phyloP scores from a whole-genome alignment of 2,888 invertebrate genomes.

The Deilephila porcellus region DNA sequence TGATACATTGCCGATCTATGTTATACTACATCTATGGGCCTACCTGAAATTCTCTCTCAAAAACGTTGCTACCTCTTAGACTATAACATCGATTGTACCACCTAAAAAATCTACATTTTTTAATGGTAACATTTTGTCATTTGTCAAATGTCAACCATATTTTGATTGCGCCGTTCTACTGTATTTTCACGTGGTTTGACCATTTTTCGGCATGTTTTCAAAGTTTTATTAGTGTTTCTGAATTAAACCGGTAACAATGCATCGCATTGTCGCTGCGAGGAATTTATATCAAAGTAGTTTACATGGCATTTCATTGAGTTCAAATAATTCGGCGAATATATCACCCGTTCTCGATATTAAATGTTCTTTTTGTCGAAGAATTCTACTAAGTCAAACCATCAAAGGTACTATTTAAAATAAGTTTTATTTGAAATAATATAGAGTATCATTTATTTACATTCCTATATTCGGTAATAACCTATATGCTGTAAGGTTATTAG shows the following conservation, averaged over 20 bases:
- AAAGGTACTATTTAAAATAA: constrained; percentile 58
- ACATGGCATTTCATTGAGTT: constrained; percentile 60
- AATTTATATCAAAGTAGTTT: constrained; percentile 73
- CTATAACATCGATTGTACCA: no score
- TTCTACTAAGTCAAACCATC: constrained; percentile 62
- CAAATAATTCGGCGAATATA: constrained; percentile 55
- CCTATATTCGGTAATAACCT: constrained; percentile 1
- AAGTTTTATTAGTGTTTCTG: constrained; percentile 48
- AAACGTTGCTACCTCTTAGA: no score
- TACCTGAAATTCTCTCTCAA: no score
- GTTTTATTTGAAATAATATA: background rate
- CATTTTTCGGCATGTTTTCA: constrained; percentile 61
- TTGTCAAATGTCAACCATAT: constrained; percentile 43
- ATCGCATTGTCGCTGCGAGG: constrained; percentile 73
- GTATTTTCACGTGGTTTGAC: constrained; percentile 70
- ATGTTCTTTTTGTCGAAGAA: constrained; percentile 77
- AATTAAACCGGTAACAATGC: constrained; percentile 65
- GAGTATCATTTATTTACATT: background rate
- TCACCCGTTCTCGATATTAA: constrained; percentile 63
- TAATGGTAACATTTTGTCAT: background rate
- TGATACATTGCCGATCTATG: no score
- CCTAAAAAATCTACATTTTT: background rate
- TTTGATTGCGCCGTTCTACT: constrained; percentile 50
- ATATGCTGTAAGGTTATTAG: constrained; percentile 49
- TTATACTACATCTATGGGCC: no score